phyloP scores from a whole-genome alignment of 2,797 vertebrate genomes.

The Astyanax mexicanus region DNA sequence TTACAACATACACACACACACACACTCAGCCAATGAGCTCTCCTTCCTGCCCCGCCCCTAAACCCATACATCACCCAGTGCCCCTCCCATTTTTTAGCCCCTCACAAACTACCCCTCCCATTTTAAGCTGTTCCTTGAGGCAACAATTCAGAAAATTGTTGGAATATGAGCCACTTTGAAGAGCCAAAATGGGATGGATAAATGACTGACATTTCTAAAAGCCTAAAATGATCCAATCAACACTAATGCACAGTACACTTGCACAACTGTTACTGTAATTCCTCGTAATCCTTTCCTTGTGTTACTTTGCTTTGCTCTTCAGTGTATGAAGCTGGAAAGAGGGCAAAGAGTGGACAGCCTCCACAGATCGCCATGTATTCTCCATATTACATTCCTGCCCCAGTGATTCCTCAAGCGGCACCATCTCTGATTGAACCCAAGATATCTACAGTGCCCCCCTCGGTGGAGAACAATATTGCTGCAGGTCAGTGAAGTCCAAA shows the following conservation, averaged over 20 bases:
- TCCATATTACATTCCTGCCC: conserved; percentile 90
- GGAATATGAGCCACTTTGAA: too few species aligned
- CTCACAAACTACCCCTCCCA: too few species aligned
- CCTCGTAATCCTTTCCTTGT: not conserved
- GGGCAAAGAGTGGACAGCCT: conserved; percentile 84
- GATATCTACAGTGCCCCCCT: conserved; percentile 79
- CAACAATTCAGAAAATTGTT: too few species aligned
- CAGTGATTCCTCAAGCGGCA: conserved; percentile 83
- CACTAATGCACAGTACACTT: not conserved
- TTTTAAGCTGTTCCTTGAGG: too few species aligned
- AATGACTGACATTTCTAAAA: too few species aligned
- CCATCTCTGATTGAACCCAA: conserved; percentile 85
- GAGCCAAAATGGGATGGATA: too few species aligned
- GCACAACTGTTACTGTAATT: too few species aligned
- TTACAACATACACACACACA: conserved; percentile 26
- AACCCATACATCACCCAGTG: too few species aligned
- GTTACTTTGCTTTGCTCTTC: conserved; percentile 6
- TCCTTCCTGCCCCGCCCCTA: too few species aligned
- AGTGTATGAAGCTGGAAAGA: conserved; percentile 97
- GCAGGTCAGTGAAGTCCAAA: conserved; percentile 68
- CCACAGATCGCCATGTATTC: conserved; percentile 87
- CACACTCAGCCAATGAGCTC: too few species aligned
- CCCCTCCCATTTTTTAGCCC: too few species aligned
- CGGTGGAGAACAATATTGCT: conserved; percentile 73
- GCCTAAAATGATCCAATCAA: not conserved